Conservation (phyloP, 92 coral and sea anemone species). For the Plumapathes pennacea region DNA sequence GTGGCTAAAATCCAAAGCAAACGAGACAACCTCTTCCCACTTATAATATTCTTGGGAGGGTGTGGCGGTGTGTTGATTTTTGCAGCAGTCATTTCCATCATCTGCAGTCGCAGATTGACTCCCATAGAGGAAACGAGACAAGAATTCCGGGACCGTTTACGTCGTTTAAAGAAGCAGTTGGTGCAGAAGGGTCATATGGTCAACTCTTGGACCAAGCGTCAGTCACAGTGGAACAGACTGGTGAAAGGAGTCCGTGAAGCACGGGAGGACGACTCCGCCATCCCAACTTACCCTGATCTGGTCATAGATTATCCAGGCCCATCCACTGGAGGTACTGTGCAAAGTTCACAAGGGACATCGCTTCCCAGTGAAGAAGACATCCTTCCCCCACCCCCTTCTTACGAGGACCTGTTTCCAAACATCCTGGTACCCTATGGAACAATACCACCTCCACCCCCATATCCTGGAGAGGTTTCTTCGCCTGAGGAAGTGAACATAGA, state of each 20-base stretch:
- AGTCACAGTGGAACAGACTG: constrained; percentile 85
- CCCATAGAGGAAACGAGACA: constrained; percentile 75
- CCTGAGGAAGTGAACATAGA: too few species aligned
- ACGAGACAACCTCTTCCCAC: constrained; percentile 61
- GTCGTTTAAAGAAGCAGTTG: constrained; percentile 64
- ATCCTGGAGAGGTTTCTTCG: neutral
- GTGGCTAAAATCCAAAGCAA: constrained; percentile 55
- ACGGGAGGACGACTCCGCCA: constrained; percentile 49
- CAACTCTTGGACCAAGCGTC: constrained; percentile 77
- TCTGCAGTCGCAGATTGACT: constrained; percentile 57
- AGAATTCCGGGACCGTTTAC: constrained; percentile 61
- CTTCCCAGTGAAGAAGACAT: constrained; percentile 5
- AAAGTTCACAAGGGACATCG: neutral
- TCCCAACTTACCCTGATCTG: constrained; percentile 42
- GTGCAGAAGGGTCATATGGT: constrained; percentile 64
- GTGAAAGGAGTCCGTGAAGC: constrained; percentile 86
- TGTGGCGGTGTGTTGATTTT: constrained; percentile 48
- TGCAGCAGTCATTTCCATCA: constrained; percentile 56
- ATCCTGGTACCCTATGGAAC: constrained; percentile 69
- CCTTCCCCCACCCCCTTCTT: constrained; percentile 78
- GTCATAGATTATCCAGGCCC: constrained; percentile 6
- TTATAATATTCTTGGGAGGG: constrained; percentile 67
- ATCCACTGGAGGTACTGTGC: constrained; percentile 9
- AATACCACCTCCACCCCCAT: constrained; percentile 60
- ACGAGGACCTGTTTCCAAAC: constrained; percentile 83